Evolutionary conservation across 2,888 invertebrate species (phyloP), one percentile per base, ranked within the genome.

Genomic region (Eristalinus aeneus): DNA sequence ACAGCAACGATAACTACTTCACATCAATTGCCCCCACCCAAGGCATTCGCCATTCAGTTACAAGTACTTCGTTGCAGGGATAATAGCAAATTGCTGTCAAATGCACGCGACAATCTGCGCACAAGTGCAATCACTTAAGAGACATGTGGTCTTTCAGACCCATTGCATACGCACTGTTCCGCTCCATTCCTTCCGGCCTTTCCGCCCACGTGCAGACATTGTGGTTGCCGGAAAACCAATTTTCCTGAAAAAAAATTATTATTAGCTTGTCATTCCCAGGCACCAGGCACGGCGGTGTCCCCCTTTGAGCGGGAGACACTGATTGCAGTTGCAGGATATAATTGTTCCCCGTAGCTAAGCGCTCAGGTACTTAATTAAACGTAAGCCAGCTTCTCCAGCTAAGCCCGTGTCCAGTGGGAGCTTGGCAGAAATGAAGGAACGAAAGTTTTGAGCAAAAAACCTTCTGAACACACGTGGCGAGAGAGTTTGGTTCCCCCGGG

Each of bases 1-100:
- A 32, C 31, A 39, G n/a, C 22, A 39, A 58, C 46, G 4, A 39
- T 31, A 46, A 58, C 39, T 56, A 31, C 34, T 34, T 23, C 16
- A 23, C 20, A 58, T 67, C 56, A 23, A 27, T 65, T 32, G 27
- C 8, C 4, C 22, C 56, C 56, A 23, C n/a, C 12, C 12, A 0
- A n/a, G n/a, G n/a, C 12, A 39, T 6, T 5, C n/a, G 0, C 39
- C 39, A 12, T n/a, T 8, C n/a, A 27, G 27, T 27, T 9, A 16
- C 46, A 8, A 46, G 8, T 23, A 69, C 22, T 10, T 46, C 39
- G 27, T 61, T 58, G 12, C 58, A 31, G 10, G 53, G 46, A 36
- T 68, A 68, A 76, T 77, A 16, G 76, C 63, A 76, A 85, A 65
- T 77, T 77, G 64, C 77, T 82, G 77, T 65, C 86, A 74, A 68